A percentile compares a stretch with the other conserved stretches of the same genome.
phyloP scores from a whole-genome alignment of 2,888 invertebrate species.

The Mythimna impura region DNA sequence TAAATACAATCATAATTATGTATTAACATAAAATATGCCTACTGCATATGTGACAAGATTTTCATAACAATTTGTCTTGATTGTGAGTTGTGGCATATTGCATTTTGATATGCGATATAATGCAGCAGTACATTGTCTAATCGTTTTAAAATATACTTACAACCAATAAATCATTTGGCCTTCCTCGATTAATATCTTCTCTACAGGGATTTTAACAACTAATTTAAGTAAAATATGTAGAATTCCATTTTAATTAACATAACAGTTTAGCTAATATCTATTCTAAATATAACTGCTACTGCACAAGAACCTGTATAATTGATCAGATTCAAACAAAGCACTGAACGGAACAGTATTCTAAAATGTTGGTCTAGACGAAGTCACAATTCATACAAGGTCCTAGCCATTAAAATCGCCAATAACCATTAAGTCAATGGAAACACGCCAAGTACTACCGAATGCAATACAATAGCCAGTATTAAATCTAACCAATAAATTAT shows the following conservation, averaged over 20 bases:
- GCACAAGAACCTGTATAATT: conserved; percentile 18
- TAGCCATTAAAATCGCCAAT: conserved; percentile 53
- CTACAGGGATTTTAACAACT: background rate
- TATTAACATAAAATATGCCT: too few species aligned
- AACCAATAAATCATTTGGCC: too few species aligned
- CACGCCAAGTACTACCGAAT: conserved; percentile 62
- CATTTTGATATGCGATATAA: too few species aligned
- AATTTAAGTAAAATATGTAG: background rate
- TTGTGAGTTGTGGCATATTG: too few species aligned
- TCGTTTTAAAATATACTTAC: too few species aligned
- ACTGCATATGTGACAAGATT: too few species aligned
- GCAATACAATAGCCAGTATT: conserved; percentile 71
- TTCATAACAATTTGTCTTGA: too few species aligned
- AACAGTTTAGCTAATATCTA: background rate
- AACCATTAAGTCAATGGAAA: conserved; percentile 64
- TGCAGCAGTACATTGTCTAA: too few species aligned
- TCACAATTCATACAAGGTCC: conserved; percentile 58
- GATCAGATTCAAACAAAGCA: conserved; percentile 30
- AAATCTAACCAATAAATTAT: conserved; percentile 74
- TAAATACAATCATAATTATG: too few species aligned
- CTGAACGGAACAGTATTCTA: conserved; percentile 8
- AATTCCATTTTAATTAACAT: background rate
- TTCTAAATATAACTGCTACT: background rate
- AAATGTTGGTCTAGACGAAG: conserved; percentile 54
- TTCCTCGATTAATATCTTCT: too few species aligned